Conservation (phyloP, 2,888 invertebrate genomes). For the Athalia circularis region DNA sequence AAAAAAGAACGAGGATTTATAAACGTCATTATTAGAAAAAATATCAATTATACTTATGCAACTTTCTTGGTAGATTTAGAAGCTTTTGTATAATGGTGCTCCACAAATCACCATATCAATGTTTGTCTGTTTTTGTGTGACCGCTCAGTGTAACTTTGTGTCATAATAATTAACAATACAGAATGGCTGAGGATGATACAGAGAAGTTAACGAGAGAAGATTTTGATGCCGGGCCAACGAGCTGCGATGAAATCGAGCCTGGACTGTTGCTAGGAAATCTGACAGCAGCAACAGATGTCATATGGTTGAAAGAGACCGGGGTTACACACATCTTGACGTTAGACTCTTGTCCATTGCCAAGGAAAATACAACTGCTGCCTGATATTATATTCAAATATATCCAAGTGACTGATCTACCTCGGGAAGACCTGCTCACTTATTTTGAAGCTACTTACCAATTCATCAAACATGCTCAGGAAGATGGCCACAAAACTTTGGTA, state of each 20-base stretch:
- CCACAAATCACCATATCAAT: no score
- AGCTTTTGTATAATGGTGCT: no score
- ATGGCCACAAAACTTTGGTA: conserved; percentile 84
- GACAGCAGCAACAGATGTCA: conserved; percentile 85
- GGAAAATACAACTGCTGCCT: conserved; percentile 81
- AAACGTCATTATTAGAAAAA: no score
- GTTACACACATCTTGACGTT: conserved; percentile 89
- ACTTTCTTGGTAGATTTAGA: no score
- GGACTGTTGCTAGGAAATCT: conserved; percentile 82
- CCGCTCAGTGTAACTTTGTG: not conserved
- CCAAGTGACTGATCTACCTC: conserved; percentile 88
- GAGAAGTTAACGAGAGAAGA: conserved; percentile 70
- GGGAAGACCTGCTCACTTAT: conserved; percentile 88
- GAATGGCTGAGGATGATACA: conserved; percentile 56
- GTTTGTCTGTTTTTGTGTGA: not conserved
- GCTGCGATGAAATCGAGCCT: conserved; percentile 76
- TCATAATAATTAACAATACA: conserved; percentile 11
- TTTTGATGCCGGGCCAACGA: conserved; percentile 78
- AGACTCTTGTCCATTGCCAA: conserved; percentile 89
- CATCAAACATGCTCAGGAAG: conserved; percentile 81
- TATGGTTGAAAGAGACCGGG: conserved; percentile 80
- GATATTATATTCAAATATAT: conserved; percentile 84
- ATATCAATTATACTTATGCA: no score
- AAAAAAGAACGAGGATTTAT: no score
- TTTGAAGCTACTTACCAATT: conserved; percentile 87